Percentiles rank a stretch among this genome's conserved stretches.
Evolutionary conservation across 2,888 invertebrate species (phyloP).

Genomic region (Drosophila borborema): DNA sequence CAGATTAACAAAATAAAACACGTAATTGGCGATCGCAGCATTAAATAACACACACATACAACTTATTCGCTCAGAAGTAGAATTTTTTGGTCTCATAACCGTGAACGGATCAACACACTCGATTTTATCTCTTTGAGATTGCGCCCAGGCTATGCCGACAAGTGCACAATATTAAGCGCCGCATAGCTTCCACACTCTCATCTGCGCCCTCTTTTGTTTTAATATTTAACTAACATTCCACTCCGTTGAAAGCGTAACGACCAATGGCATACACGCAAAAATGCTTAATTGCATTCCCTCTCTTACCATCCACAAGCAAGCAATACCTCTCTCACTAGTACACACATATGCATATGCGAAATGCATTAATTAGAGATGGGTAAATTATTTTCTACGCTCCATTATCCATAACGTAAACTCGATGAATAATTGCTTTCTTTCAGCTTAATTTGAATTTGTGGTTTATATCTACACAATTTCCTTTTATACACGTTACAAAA

Average conservation of each 20-base stretch:
- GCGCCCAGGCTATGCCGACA: background rate
- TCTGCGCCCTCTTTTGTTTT: background rate
- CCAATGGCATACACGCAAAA: background rate
- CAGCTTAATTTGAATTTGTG: background rate
- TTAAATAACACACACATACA: background rate
- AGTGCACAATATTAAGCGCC: too few relatives aligned
- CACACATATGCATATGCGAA: background rate
- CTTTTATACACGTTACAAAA: background rate
- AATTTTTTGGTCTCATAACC: background rate
- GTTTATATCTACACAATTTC: background rate
- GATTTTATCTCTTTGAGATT: background rate
- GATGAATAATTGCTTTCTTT: background rate
- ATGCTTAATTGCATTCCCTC: background rate
- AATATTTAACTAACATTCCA: background rate
- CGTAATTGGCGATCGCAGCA: background rate
- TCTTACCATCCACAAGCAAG: constrained; percentile 5
- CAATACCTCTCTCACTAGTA: background rate
- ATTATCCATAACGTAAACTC: background rate
- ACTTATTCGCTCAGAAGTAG: background rate
- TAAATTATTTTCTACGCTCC: background rate
- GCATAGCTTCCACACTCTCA: background rate
- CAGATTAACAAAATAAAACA: background rate
- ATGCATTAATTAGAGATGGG: background rate
- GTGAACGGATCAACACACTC: background rate
- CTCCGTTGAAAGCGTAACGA: background rate